Conservation (phyloP, 2,113 vertebrate genomes). For the Mellivora capensis region DNA sequence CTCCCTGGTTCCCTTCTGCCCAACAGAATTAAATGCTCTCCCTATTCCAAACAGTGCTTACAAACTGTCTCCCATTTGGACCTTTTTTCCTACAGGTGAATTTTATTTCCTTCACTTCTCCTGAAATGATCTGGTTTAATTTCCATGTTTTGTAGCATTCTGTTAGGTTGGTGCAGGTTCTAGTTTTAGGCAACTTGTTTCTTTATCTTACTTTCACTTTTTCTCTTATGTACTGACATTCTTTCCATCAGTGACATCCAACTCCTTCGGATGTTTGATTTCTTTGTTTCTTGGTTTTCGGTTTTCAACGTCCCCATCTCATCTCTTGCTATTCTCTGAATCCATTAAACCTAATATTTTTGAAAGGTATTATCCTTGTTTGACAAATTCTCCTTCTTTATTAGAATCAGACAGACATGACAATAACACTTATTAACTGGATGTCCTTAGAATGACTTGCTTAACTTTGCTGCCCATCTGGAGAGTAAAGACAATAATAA, state of each 20-base stretch:
- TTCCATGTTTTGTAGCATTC: not conserved
- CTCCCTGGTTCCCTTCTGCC: not conserved
- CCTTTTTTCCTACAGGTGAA: not conserved
- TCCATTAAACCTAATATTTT: not conserved
- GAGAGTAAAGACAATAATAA: not conserved
- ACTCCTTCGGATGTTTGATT: not conserved
- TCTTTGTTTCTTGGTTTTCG: not conserved
- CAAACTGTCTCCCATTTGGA: not conserved
- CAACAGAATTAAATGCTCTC: not conserved
- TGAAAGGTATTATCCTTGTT: not conserved
- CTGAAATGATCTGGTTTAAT: not conserved
- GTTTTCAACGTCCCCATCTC: not conserved
- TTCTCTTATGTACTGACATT: not conserved
- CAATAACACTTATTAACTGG: not conserved
- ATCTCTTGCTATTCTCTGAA: not conserved
- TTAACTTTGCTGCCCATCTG: not conserved
- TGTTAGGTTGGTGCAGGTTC: not conserved
- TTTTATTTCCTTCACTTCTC: not conserved
- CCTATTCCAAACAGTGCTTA: not conserved
- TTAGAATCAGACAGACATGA: not conserved
- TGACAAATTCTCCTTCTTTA: conserved; percentile 1
- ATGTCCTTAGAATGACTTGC: not conserved
- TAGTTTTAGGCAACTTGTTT: not conserved
- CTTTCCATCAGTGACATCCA: not conserved
- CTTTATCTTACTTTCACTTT: not conserved